Evolutionary conservation across 2,888 invertebrate genomes (phyloP).

Genomic region (Drosophila acutilabella): DNA sequence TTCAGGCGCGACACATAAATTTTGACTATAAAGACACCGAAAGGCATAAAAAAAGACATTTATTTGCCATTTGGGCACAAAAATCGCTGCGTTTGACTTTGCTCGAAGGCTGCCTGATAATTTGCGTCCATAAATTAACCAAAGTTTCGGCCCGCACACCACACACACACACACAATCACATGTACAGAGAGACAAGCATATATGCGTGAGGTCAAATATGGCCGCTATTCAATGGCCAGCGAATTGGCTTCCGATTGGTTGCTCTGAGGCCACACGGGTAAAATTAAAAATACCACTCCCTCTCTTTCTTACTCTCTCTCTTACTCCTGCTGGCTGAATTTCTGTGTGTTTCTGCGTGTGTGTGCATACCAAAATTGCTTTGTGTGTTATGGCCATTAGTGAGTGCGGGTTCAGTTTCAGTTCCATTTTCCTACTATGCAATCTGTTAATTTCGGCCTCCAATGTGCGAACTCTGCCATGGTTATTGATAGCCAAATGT

Average conservation of each 20-base stretch:
- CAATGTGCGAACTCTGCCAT: conserved; percentile 37
- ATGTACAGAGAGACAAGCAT: background rate
- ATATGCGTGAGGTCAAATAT: conserved; percentile 24
- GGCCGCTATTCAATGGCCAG: conserved; percentile 33
- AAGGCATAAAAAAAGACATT: conserved; percentile 59
- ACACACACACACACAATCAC: conserved; percentile 12
- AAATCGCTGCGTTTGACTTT: conserved; percentile 75
- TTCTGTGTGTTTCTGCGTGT: background rate
- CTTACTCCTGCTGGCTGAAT: too few relatives aligned
- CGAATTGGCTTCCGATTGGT: conserved; percentile 43
- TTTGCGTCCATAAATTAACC: conserved; percentile 69
- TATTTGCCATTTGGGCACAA: conserved; percentile 53
- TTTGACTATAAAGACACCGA: conserved; percentile 67
- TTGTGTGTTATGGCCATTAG: conserved; percentile 49
- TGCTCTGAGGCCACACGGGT: conserved; percentile 49
- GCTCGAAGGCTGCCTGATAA: conserved; percentile 62
- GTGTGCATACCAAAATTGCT: conserved; percentile 44
- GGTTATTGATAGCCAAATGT: conserved; percentile 31
- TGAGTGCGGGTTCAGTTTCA: conserved; percentile 35
- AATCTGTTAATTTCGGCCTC: conserved; percentile 68
- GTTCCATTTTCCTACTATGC: conserved; percentile 41
- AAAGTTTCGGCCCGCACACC: conserved; percentile 31
- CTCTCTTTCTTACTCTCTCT: too few relatives aligned
- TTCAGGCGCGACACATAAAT: conserved; percentile 69
- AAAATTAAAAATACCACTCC: conserved; percentile 66